phyloP scores from a whole-genome alignment of 2,797 vertebrate species.

The Chanos chanos region DNA sequence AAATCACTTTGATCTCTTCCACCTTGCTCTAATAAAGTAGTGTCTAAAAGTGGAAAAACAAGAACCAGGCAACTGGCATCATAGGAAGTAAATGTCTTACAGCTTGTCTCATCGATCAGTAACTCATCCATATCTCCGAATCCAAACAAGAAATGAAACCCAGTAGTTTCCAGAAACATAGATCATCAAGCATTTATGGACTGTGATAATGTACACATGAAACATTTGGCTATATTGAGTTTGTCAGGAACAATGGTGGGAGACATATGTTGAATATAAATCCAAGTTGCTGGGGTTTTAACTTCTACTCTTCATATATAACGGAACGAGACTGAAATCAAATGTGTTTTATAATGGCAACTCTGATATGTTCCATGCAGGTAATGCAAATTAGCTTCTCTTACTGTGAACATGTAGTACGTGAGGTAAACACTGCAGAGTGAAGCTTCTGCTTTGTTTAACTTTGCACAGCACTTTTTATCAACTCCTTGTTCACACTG shows the following conservation, averaged over 20 bases:
- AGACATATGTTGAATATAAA: constrained; percentile 15
- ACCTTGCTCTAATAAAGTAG: constrained; percentile 53
- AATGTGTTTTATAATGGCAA: too few species aligned
- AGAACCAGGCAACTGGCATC: constrained; percentile 40
- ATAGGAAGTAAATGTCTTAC: constrained; percentile 52
- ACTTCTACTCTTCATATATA: constrained; percentile 28
- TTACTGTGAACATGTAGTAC: too few species aligned
- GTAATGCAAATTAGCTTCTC: too few species aligned
- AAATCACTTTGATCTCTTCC: constrained; percentile 61
- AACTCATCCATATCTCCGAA: constrained; percentile 8
- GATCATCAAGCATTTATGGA: constrained; percentile 3
- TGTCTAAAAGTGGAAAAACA: constrained; percentile 39
- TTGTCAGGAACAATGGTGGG: constrained; percentile 46
- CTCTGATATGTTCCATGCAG: too few species aligned
- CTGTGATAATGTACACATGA: neutral
- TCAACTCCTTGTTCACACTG: too few species aligned
- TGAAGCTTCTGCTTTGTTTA: too few species aligned
- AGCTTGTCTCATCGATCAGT: constrained; percentile 33
- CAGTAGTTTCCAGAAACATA: constrained; percentile 3
- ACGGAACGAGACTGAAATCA: constrained; percentile 50
- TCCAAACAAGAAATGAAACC: neutral
- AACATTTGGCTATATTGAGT: constrained; percentile 28
- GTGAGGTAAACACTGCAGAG: too few species aligned
- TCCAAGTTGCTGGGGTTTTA: too few species aligned
- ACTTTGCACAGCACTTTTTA: too few species aligned